Evolutionary conservation across 2,888 invertebrate species (phyloP).

Genomic region (Caenorhabditis becei): DNA sequence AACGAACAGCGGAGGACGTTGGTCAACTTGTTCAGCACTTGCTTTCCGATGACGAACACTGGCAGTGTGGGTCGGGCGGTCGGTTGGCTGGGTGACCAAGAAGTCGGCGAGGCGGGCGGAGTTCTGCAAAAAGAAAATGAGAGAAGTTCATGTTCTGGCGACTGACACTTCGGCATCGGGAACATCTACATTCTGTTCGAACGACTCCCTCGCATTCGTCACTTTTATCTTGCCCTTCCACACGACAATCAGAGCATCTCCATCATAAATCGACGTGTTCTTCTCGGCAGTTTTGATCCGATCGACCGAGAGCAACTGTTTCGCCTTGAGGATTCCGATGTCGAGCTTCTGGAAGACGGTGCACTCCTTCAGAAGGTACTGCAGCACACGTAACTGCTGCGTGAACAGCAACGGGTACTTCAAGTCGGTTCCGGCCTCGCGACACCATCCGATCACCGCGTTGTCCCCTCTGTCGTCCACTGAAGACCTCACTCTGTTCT

Average conservation of each 20-base stretch:
- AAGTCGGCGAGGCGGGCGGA: too few relatives aligned
- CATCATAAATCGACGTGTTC: not conserved
- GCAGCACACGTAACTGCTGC: constrained; percentile 49
- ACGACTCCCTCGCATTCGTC: constrained; percentile 1
- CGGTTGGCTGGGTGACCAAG: not conserved
- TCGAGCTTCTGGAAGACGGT: constrained; percentile 35
- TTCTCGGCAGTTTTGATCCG: constrained; percentile 16
- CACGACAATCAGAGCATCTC: constrained; percentile 7
- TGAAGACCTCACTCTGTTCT: constrained; percentile 33
- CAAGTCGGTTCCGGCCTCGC: constrained; percentile 47
- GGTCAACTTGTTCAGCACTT: constrained; percentile 21
- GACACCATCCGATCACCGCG: constrained; percentile 56
- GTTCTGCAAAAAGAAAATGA: too few relatives aligned
- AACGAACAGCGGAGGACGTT: constrained; percentile 22
- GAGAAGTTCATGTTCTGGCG: too few relatives aligned
- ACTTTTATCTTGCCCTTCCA: constrained; percentile 21
- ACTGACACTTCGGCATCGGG: too few relatives aligned
- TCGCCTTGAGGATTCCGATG: constrained; percentile 21
- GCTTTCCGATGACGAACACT: constrained; percentile 28
- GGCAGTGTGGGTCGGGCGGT: constrained; percentile 14
- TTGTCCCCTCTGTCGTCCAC: constrained; percentile 42
- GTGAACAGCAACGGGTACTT: constrained; percentile 49
- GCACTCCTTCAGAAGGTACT: constrained; percentile 48
- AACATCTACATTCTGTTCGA: constrained; percentile 6
- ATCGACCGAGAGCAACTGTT: constrained; percentile 22